Conservation (phyloP, 2,888 invertebrate species). For the Opisthograptis luteolata region DNA sequence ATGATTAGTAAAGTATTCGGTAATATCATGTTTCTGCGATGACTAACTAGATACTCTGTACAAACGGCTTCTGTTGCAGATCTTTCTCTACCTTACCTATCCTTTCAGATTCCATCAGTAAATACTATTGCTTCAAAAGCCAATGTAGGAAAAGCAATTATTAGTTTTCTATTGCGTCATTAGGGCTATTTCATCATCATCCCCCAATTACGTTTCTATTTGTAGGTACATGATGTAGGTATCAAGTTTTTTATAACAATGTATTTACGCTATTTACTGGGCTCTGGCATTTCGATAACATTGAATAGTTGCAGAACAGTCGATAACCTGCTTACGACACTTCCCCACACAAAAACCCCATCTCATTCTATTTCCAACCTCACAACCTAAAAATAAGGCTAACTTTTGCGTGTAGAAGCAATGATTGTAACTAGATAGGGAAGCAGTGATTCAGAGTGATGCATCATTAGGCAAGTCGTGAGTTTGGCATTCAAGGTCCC, state of each 20-base stretch:
- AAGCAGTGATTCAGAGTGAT: constrained; percentile 58
- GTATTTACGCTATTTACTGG: constrained; percentile 24
- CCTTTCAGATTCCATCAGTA: no score
- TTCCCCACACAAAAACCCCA: constrained; percentile 29
- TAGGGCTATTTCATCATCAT: no score
- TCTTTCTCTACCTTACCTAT: no score
- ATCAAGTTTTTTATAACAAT: no score
- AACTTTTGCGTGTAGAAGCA: constrained; percentile 28
- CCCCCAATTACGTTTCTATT: no score
- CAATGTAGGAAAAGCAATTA: no score
- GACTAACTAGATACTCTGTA: no score
- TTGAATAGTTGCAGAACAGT: constrained; percentile 53
- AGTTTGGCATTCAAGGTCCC: constrained; percentile 67
- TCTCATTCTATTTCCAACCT: neutral
- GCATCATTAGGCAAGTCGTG: constrained; percentile 63
- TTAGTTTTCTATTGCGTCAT: no score
- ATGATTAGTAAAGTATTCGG: no score
- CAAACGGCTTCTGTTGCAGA: no score
- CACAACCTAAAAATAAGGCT: constrained; percentile 7
- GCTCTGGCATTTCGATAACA: constrained; percentile 54
- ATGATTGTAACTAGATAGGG: constrained; percentile 44
- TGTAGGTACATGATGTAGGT: neutral
- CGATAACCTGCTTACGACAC: constrained; percentile 56
- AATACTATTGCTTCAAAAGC: no score
- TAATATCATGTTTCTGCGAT: no score